Evolutionary conservation across 2,113 vertebrate species (phyloP).

Genomic region (Polypterus senegalus): DNA sequence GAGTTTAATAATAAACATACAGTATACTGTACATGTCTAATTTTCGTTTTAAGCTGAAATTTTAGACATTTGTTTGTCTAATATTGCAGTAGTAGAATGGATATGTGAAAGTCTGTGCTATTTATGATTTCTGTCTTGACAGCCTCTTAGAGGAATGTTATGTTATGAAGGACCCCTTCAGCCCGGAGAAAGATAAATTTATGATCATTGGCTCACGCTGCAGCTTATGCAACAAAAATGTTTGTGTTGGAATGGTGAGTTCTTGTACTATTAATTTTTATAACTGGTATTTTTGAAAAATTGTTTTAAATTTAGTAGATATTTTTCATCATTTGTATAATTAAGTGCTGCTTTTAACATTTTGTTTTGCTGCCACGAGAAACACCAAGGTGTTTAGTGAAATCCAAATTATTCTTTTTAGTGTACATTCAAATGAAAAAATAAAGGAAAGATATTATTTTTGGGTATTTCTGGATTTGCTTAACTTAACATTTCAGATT

Average conservation of each 20-base stretch:
- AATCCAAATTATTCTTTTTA: too few species aligned
- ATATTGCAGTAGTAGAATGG: neutral
- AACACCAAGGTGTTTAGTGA: too few species aligned
- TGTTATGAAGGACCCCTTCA: constrained; percentile 71
- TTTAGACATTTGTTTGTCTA: neutral
- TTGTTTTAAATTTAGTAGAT: too few species aligned
- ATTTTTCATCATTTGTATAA: too few species aligned
- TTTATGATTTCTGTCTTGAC: constrained; percentile 4
- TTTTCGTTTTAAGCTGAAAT: neutral
- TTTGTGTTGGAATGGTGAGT: constrained; percentile 66
- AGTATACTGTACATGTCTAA: neutral
- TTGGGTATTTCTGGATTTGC: too few species aligned
- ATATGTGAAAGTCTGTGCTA: constrained; percentile 1
- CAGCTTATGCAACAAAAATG: constrained; percentile 50
- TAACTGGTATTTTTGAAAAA: too few species aligned
- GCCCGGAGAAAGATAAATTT: constrained; percentile 58
- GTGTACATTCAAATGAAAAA: too few species aligned
- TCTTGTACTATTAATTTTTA: neutral
- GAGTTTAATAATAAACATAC: neutral
- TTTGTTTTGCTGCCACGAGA: too few species aligned
- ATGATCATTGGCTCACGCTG: constrained; percentile 64
- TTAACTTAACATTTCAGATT: too few species aligned
- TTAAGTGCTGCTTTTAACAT: too few species aligned
- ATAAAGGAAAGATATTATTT: too few species aligned
- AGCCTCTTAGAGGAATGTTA: constrained; percentile 76